Conservation (phyloP, 2,797 vertebrate genomes). For the Crenuchus spilurus region DNA sequence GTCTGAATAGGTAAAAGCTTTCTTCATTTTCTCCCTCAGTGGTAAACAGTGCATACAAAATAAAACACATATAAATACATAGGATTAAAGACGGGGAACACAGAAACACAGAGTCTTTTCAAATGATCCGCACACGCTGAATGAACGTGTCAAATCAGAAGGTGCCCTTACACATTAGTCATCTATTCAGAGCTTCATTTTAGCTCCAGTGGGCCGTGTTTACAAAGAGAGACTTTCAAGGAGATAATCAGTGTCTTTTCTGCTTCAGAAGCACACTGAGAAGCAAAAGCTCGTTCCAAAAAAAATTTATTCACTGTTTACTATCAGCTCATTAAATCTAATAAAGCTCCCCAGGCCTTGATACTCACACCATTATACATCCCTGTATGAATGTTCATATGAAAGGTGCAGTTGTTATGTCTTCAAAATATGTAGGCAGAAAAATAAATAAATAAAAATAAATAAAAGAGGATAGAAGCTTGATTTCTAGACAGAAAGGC, state of each 20-base stretch:
- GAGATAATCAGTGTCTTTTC: constrained; percentile 2
- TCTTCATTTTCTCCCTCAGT: no score
- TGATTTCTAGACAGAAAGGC: neutral
- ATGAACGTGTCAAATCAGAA: neutral
- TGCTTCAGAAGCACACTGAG: constrained; percentile 5
- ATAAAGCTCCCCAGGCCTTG: constrained; percentile 13
- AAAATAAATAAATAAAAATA: neutral
- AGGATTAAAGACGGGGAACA: neutral
- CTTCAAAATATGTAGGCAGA: neutral
- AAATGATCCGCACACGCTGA: neutral
- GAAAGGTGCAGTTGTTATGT: neutral
- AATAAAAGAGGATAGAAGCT: neutral
- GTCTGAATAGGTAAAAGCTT: no score
- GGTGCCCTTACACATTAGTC: neutral
- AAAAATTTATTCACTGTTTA: constrained; percentile 18
- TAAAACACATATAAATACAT: no score
- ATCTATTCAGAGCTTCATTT: neutral
- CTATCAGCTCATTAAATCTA: constrained; percentile 15
- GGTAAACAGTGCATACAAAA: no score
- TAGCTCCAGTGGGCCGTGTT: neutral
- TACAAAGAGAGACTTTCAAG: neutral
- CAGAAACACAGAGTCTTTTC: neutral
- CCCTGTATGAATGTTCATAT: neutral
- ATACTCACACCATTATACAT: neutral
- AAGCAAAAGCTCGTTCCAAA: constrained; percentile 2